phyloP scores from a whole-genome alignment of 2,888 invertebrate species.

The Antheraea yamamai region DNA sequence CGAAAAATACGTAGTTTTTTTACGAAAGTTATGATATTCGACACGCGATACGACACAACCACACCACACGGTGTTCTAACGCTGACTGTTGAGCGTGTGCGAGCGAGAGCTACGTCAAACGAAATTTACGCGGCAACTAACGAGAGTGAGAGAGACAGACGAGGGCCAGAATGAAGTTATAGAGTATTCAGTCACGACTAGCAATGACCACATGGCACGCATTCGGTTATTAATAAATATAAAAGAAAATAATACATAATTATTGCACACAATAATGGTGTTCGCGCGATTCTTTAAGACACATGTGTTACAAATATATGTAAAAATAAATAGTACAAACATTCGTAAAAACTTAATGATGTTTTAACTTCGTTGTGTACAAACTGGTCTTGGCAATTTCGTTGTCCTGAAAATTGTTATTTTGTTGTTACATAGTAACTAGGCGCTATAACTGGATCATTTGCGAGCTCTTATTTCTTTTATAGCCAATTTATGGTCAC shows the following conservation, averaged over 20 bases:
- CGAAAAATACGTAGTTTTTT: slow-evolving; percentile 58
- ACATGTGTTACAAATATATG: slow-evolving; percentile 60
- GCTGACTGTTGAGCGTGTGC: slow-evolving; percentile 58
- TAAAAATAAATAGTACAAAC: not conserved
- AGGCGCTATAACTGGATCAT: too few species aligned
- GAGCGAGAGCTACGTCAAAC: slow-evolving; percentile 63
- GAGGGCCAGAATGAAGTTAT: slow-evolving; percentile 26
- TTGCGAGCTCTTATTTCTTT: too few species aligned
- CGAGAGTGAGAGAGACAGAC: slow-evolving; percentile 50
- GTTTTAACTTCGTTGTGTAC: not conserved
- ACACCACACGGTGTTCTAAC: slow-evolving; percentile 35
- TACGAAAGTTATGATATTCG: slow-evolving; percentile 68
- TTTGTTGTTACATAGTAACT: too few species aligned
- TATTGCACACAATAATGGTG: slow-evolving; percentile 65
- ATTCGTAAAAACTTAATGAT: not conserved
- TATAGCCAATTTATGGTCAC: too few species aligned
- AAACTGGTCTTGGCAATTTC: too few species aligned
- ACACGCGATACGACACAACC: slow-evolving; percentile 41
- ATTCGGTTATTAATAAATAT: slow-evolving; percentile 50
- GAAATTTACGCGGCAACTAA: slow-evolving; percentile 45
- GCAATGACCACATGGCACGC: slow-evolving; percentile 78
- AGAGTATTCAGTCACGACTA: slow-evolving; percentile 43
- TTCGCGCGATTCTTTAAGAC: slow-evolving; percentile 71
- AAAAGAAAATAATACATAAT: slow-evolving; percentile 45
- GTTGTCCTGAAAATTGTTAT: too few species aligned